Evolutionary conservation across 2,888 invertebrate genomes (phyloP), one percentile per base, ranked within the genome.

Genomic region (Parochlus steinenii): DNA sequence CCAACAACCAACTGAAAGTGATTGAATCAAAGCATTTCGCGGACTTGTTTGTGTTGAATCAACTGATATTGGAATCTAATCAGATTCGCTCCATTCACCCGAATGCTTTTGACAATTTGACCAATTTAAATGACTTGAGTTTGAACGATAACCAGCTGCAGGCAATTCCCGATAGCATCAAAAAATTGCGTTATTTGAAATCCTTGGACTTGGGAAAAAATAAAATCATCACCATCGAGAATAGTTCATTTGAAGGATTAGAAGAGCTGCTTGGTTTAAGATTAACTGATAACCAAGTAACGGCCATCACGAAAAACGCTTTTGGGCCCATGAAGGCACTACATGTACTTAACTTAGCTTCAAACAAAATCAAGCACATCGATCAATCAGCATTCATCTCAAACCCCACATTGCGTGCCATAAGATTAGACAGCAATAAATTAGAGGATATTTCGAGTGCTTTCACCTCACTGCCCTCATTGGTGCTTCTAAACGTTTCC

Each of bases 181-280:
- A 71, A 45, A 71, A 70, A 45, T 62, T 83, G 42, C 61, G 67
- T 44, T 71, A 74, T 48, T 61, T 87, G 47, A 77, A 75, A 50
- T 75, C 76, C 18, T 62, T 87, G 40, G 81, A 85, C 59, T 64
- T 87, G 46, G 81, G 81, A 31, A 79, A 81, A 61, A 89, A 87
- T 59, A 67, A 68, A 49, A 75, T 89, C 50, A 69, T 72, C 43
- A 64, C 65, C 44, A 67, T 89, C 38, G 68, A 67, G 39, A 74
- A 75, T 50, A 65, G 71, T 39, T 74, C 78, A 33, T 80, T 86
- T 47, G 67, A 69, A 49, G 79, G 80, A 5, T 60, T 86, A 43
- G 69, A 72, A 48, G 71, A 76, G 46, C 64, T 89, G 27, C 74
- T 74, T 48, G 77, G 79, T 11, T 59, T 89, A 38, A 67, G 83